Base-by-base conservation (phyloP, 2,888 invertebrate species). In the Lasius platythorax region DNA sequence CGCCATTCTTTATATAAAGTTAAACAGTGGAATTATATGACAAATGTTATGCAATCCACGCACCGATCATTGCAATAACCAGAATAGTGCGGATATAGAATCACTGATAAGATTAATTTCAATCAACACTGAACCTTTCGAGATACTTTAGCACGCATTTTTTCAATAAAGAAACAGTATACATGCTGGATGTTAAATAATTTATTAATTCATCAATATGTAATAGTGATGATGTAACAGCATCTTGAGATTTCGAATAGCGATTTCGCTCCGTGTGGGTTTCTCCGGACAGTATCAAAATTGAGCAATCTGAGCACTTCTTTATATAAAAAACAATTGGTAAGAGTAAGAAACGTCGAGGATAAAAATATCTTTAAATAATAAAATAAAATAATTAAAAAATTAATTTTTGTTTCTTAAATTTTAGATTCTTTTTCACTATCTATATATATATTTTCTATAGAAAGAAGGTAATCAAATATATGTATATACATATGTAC, bases 81-180 rank as follows among this genome's bases (percentile, higher is more conserved):
- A 9, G 23, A 61, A 68, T 58, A 68, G n/a, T 11, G 33, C 33
- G 23, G 46, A 70, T 70, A 46, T 70, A 46, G 23, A 43, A 58
- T 61, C 43, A 15, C 11, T 8, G 70, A 79, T 79, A 79, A 79
- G 70, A 68, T 70, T 58, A 40, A 40, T 37, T 58, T 67, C 56
- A 58, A 68, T 56, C 46, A 46, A 23, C 50, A 23, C 15, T 30
- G 30, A 40, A 37, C 23, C 18, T 53, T 23, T 15, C 43, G 18
- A 58, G 43, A 70, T 18, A 46, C 5, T 61, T 33, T 46, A 72
- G 18, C 70, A 58, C 4, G 4, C 15, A 33, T 43, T 79, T 12
- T 23, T 46, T 70, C 28, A 53, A 81, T 46, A n/a, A 37, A 61
- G 11, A 61, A 33, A 28, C n/a, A n/a, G 12, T 66, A 12, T 23